A percentile compares a stretch with the other conserved stretches of the same genome.
Conservation (phyloP, 2,113 vertebrate species). For the Poeciliopsis retropinna region DNA sequence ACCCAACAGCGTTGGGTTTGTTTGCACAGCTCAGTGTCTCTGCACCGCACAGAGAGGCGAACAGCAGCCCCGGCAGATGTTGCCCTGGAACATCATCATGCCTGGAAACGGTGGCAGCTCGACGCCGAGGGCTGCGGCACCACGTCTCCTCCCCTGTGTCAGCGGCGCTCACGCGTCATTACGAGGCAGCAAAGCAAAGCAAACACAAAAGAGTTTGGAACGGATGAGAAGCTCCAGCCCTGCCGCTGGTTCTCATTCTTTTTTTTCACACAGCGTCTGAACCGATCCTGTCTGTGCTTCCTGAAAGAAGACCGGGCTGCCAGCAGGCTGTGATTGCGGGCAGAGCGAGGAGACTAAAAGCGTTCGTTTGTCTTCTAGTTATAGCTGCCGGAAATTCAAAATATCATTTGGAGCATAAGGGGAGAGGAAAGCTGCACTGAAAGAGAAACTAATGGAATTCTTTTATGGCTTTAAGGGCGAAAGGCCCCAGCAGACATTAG, state of each 20-base stretch:
- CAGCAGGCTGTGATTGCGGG: constrained; percentile 29
- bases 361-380: not conserved
- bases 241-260: not conserved
- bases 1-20: not conserved
- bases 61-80: constrained; percentile 40
- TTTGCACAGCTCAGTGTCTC: constrained; percentile 29
- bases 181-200: constrained; percentile 41
- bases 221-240: constrained; percentile 20
- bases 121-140: constrained; percentile 61
- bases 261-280: not conserved
- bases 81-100: constrained; percentile 71
- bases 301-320: constrained; percentile 28
- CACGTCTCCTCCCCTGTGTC: constrained; percentile 40
- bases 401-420: not conserved
- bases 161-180: constrained; percentile 34
- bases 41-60: constrained; percentile 3
- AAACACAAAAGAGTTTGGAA: constrained; percentile 26
- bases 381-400: constrained; percentile 3
- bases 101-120: constrained; percentile 66
- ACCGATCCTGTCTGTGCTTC: constrained; percentile 20
- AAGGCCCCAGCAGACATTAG: constrained; percentile 4
- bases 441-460: constrained; percentile 38
- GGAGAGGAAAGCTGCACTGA: constrained; percentile 10
- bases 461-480: constrained; percentile 13
- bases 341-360: not conserved